Conservation (phyloP, 2,113 vertebrate species). For the Shinisaurus crocodilurus region DNA sequence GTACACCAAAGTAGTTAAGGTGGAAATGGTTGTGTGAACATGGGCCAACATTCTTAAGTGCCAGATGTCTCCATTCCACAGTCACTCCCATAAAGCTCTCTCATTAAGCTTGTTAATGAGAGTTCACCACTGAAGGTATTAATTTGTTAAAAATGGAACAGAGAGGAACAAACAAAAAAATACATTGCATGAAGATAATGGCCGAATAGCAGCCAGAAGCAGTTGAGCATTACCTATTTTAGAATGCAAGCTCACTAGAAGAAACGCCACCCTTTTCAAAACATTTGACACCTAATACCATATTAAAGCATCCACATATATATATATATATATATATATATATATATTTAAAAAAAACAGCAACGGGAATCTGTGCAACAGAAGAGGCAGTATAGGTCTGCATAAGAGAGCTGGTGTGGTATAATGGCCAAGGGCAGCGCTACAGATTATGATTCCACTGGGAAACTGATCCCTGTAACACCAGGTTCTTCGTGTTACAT, state of each 20-base stretch:
- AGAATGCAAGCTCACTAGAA: neutral
- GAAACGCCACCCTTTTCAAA: neutral
- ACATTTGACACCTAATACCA: neutral
- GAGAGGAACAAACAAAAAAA: neutral
- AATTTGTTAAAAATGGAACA: neutral
- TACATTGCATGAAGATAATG: neutral
- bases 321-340: no score
- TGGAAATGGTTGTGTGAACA: neutral
- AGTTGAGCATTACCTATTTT: neutral
- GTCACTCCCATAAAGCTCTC: neutral
- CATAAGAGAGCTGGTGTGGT: no score
- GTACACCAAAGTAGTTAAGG: neutral
- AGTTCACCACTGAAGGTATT: conserved; percentile 7
- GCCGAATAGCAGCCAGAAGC: neutral
- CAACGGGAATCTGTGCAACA: no score
- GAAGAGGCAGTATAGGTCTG: no score
- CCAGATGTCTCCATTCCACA: conserved; percentile 10
- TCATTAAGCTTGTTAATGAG: neutral
- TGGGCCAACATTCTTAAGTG: neutral
- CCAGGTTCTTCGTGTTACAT: neutral
- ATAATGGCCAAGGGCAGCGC: neutral
- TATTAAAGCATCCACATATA: neutral
- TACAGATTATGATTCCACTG: neutral
- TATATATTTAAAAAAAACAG: no score
- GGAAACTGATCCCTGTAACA: neutral